Conservation (phyloP, 2,797 vertebrate genomes). For the Crenichthys baileyi region DNA sequence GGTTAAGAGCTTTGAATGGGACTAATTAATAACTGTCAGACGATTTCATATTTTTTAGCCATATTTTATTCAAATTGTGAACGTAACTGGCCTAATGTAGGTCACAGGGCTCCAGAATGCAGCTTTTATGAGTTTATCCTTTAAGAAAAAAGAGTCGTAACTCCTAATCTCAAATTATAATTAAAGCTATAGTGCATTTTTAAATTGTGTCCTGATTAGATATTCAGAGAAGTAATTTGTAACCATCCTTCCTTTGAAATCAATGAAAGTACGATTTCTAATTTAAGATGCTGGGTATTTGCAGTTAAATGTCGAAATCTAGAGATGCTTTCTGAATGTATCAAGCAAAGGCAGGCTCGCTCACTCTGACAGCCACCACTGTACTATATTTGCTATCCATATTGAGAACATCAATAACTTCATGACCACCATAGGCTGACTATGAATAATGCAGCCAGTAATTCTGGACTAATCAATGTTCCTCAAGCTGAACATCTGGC, state of each 20-base stretch:
- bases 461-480: conserved; percentile 83
- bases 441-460: conserved; percentile 81
- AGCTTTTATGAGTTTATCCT: conserved; percentile 72
- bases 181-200: conserved; percentile 68
- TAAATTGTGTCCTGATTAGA: conserved; percentile 68
- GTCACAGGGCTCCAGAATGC: conserved; percentile 72
- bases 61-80: conserved; percentile 61
- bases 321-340: conserved; percentile 50
- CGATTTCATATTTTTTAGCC: conserved; percentile 70
- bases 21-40: conserved; percentile 83
- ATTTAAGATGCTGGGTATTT: conserved; percentile 55
- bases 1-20: conserved; percentile 79
- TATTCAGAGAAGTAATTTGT: conserved; percentile 54
- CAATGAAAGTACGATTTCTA: conserved; percentile 45
- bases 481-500: conserved; percentile 83
- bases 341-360: conserved; percentile 55
- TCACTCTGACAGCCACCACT: conserved; percentile 70
- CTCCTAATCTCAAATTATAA: conserved; percentile 71
- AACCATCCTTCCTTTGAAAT: conserved; percentile 55
- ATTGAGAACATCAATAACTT: conserved; percentile 80
- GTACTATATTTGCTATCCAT: conserved; percentile 78
- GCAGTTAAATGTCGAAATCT: conserved; percentile 63
- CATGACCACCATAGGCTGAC: conserved; percentile 80
- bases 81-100: conserved; percentile 72
- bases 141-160: conserved; percentile 58